Evolutionary conservation across 2,113 vertebrate species (phyloP).

Genomic region (Enhydra lutris): DNA sequence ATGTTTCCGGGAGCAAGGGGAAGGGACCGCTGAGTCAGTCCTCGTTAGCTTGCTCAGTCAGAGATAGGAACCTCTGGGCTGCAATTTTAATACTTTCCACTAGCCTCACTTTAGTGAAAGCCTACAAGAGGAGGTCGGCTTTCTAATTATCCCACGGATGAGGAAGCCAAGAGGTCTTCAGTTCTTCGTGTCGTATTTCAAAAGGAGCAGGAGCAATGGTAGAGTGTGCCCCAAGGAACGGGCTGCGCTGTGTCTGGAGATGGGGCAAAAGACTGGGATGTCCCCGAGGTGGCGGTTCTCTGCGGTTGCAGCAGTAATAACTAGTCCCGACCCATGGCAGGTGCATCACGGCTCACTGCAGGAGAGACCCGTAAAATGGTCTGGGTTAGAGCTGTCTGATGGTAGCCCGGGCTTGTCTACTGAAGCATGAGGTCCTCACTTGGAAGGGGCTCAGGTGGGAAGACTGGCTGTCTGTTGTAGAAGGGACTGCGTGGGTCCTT

Average conservation of each 20-base stretch:
- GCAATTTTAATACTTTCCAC: background rate
- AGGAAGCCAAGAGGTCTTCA: background rate
- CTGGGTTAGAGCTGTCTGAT: background rate
- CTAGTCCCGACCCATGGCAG: background rate
- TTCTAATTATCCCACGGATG: background rate
- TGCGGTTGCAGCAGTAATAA: background rate
- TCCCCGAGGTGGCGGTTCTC: fast-evolving
- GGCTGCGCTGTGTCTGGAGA: background rate
- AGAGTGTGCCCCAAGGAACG: too few relatives aligned
- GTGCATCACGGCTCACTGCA: background rate
- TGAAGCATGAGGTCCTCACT: background rate
- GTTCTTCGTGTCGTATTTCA: background rate
- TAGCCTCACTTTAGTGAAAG: background rate
- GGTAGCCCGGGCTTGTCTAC: background rate
- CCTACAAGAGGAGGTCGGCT: background rate
- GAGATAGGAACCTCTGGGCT: background rate
- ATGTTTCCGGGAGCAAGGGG: background rate
- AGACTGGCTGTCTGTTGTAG: background rate
- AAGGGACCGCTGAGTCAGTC: background rate
- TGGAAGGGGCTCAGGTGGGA: background rate
- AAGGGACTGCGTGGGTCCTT: background rate
- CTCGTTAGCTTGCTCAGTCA: background rate
- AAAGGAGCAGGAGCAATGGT: background rate
- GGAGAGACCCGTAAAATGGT: background rate
- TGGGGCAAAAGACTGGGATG: background rate